These are phyloP conservation scores for Lithobates pipiens DNA, from an alignment of 2,797 vertebrate genomes.

Conservation along the genomic window DNA sequence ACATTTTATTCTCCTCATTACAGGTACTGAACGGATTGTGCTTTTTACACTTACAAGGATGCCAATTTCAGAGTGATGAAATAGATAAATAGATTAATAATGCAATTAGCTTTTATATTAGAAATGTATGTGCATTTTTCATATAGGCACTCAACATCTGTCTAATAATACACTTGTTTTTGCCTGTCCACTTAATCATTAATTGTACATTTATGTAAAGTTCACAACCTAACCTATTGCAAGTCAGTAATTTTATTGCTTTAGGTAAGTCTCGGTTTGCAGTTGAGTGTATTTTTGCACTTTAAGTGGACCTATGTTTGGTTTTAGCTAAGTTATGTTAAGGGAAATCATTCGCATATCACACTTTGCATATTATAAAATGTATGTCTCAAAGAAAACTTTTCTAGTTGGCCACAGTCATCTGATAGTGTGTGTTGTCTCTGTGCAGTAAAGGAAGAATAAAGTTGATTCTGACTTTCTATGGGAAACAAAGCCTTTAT, in stretches of 20 bases:
- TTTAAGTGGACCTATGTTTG: background rate
- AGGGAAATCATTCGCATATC: background rate
- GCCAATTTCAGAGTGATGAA: background rate
- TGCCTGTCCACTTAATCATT: background rate
- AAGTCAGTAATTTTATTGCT: background rate
- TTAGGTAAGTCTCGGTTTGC: background rate
- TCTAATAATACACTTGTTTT: background rate
- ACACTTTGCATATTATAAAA: background rate
- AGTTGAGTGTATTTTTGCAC: background rate
- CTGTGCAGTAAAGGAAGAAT: background rate
- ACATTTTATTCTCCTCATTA: constrained; percentile 48
- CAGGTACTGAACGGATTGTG: constrained; percentile 18
- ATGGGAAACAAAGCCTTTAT: no score
- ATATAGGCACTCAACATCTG: background rate
- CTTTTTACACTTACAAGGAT: background rate
- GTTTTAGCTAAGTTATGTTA: background rate
- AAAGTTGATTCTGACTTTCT: background rate
- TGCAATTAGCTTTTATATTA: no score
- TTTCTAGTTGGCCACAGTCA: background rate
- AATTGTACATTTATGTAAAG: background rate
- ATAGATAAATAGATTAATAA: no score
- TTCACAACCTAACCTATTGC: background rate
- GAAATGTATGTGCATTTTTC: background rate
- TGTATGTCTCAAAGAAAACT: no score
- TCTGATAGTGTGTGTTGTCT: background rate